A percentile compares a stretch with the other conserved stretches of the same genome.
phyloP scores from a whole-genome alignment of 2,113 vertebrate genomes.

The Tachuris rubrigastra region DNA sequence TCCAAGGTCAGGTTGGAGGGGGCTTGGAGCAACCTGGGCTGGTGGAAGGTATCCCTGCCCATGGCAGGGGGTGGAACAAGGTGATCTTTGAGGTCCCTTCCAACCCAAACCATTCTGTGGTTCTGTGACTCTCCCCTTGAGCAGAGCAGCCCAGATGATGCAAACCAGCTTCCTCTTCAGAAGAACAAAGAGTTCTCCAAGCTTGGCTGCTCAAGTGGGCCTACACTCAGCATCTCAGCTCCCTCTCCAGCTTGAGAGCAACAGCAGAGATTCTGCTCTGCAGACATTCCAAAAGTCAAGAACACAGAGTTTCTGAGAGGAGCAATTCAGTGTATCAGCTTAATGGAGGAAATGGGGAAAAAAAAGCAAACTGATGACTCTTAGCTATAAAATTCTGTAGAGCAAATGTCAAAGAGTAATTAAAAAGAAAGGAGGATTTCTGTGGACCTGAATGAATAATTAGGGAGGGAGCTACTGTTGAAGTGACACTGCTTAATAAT shows the following conservation, averaged over 20 bases:
- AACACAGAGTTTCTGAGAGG: background rate
- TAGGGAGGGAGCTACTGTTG: background rate
- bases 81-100: background rate
- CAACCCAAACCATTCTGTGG: background rate
- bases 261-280: background rate
- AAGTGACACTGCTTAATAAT: constrained; percentile 40
- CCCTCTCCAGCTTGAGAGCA: background rate
- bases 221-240: background rate
- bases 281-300: background rate
- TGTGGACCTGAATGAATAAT: constrained; percentile 21
- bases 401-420: constrained; percentile 43
- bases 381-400: background rate
- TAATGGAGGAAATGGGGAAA: background rate
- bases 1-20: rapidly evolving
- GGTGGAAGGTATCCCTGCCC: background rate
- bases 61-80: rapidly evolving
- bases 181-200: background rate
- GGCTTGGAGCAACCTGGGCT: background rate
- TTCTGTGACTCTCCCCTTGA: rapidly evolving
- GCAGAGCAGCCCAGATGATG: background rate
- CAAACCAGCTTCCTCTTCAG: background rate
- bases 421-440: constrained; percentile 27
- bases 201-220: background rate
- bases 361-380: background rate
- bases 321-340: background rate